Percentiles rank a stretch among this genome's conserved stretches.
Conservation (phyloP, 2,888 invertebrate species). For the Acholoe squamosa region DNA sequence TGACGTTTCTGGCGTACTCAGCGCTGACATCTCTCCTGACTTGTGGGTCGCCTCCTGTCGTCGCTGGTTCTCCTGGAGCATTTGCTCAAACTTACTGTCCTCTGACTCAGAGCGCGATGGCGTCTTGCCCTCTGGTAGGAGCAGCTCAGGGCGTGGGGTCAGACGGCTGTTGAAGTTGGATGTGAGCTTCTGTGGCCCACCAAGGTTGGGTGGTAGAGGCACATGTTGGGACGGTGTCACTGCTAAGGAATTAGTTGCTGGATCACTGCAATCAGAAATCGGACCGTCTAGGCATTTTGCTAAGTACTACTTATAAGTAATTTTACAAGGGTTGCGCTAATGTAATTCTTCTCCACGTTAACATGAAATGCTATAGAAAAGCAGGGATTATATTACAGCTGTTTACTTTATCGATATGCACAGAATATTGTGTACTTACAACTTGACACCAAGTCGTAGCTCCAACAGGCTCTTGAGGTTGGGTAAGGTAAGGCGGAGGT, state of each 20-base stretch:
- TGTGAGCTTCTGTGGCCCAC: constrained; percentile 61
- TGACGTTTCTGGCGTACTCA: background rate
- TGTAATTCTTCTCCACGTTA: too few relatives aligned
- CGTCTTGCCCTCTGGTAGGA: constrained; percentile 43
- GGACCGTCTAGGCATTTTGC: too few relatives aligned
- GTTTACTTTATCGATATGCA: too few relatives aligned
- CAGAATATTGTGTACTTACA: constrained; percentile 78
- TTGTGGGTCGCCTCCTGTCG: background rate
- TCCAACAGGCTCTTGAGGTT: constrained; percentile 88
- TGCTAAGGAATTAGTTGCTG: constrained; percentile 42
- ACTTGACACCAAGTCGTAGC: constrained; percentile 78
- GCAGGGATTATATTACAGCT: too few relatives aligned
- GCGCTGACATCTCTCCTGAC: background rate
- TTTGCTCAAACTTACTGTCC: constrained; percentile 61
- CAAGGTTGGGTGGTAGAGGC: constrained; percentile 61
- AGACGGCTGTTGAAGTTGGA: constrained; percentile 41
- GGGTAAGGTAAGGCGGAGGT: constrained; percentile 90
- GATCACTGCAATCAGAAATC: constrained; percentile 38
- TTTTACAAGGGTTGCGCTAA: too few relatives aligned
- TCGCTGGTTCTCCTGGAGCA: constrained; percentile 35
- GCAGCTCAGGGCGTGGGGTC: constrained; percentile 38
- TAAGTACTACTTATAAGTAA: too few relatives aligned
- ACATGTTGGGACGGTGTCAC: constrained; percentile 56
- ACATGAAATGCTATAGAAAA: too few relatives aligned
- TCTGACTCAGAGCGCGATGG: constrained; percentile 32